Evolutionary conservation across 2,113 vertebrate species (phyloP).

Genomic region (Copsychus sechellarum): DNA sequence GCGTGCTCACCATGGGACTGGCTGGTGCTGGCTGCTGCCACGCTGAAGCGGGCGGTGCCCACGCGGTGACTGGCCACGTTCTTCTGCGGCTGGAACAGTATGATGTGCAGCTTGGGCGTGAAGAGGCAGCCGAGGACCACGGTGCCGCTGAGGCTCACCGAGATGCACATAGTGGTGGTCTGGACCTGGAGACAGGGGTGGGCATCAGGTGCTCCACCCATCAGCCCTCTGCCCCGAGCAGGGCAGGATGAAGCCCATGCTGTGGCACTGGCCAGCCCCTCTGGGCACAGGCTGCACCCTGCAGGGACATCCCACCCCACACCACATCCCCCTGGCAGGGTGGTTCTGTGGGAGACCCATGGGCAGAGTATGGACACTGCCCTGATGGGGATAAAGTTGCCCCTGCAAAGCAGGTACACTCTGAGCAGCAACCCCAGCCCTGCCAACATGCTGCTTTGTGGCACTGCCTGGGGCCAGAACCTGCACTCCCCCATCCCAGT

Average conservation of each 20-base stretch:
- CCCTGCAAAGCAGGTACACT: not conserved
- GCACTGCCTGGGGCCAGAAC: not conserved
- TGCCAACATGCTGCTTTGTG: not conserved
- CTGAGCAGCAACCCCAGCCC: not conserved
- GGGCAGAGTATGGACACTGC: not conserved
- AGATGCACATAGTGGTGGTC: constrained; percentile 98
- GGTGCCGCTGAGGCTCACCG: constrained; percentile 94
- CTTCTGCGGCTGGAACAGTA: constrained; percentile 98
- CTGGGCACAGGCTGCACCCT: not conserved
- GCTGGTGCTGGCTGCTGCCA: constrained; percentile 81
- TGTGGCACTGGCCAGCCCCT: not conserved
- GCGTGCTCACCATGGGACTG: constrained; percentile 80
- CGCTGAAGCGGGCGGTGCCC: constrained; percentile 86
- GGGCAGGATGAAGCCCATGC: not conserved
- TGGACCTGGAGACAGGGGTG: constrained; percentile 84
- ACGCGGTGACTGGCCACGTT: constrained; percentile 88
- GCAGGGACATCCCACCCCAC: not conserved
- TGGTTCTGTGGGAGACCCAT: accelerated
- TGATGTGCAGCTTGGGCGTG: constrained; percentile 95
- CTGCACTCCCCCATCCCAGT: accelerated
- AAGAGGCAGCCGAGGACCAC: constrained; percentile 97
- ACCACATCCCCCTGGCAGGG: not conserved
- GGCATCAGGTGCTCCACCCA: not conserved
- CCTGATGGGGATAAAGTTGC: too few relatives aligned
- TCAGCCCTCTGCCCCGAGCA: not conserved